Percentiles rank a stretch among this genome's conserved stretches.
Evolutionary conservation across 2,888 invertebrate genomes (phyloP).

Genomic region (Brassicogethes aeneus): DNA sequence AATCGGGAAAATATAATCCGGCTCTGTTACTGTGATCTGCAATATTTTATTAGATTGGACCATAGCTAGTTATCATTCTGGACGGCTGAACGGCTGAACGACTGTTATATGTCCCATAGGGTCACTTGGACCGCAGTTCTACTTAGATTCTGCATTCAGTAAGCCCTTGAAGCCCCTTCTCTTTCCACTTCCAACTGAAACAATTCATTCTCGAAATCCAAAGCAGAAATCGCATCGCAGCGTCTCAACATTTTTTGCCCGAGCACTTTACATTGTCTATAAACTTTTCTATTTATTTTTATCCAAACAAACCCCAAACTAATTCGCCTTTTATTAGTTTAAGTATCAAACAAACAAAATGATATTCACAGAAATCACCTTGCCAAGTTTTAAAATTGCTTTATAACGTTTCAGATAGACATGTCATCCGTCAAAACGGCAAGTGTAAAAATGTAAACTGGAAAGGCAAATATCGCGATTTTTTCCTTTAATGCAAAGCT

Average conservation of each 20-base stretch:
- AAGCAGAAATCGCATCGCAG: slow-evolving; percentile 4
- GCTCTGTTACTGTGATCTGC: slow-evolving; percentile 13
- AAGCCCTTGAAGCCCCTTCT: slow-evolving; percentile 1
- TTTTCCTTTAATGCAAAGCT: too few relatives aligned
- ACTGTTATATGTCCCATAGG: slow-evolving; percentile 23
- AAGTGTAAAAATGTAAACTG: too few relatives aligned
- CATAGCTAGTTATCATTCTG: slow-evolving; percentile 24
- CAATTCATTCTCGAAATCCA: slow-evolving; percentile 24
- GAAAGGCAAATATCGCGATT: too few relatives aligned
- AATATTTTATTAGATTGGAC: slow-evolving; percentile 21
- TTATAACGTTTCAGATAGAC: too few relatives aligned
- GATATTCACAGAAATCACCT: too few relatives aligned
- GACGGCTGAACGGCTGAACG: slow-evolving; percentile 19
- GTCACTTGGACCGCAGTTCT: slow-evolving; percentile 21
- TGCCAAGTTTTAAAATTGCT: too few relatives aligned
- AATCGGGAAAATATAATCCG: too few relatives aligned
- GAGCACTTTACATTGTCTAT: background rate
- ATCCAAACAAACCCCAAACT: slow-evolving; percentile 2
- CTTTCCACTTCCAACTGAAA: slow-evolving; percentile 14
- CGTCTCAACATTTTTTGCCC: slow-evolving; percentile 2
- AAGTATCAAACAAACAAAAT: too few relatives aligned
- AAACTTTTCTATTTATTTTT: background rate
- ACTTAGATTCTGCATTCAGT: slow-evolving; percentile 22
- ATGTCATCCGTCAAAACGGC: too few relatives aligned
- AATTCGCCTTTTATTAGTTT: background rate